These are phyloP conservation scores for Smittia aterrima DNA, from an alignment of 2,888 invertebrate species.

Conservation along the genomic window DNA sequence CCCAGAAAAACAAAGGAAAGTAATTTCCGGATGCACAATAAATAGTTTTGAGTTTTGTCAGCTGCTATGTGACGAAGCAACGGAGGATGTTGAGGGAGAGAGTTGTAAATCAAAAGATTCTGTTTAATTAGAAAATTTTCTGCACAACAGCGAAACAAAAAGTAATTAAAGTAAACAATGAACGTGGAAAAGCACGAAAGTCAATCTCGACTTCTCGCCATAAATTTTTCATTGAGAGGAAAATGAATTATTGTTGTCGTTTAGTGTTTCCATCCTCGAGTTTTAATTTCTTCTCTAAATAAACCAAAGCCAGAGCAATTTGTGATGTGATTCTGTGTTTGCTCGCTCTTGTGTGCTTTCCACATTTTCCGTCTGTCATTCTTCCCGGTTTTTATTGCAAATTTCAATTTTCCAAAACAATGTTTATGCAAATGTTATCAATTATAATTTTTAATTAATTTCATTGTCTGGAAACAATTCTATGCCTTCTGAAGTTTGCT, in stretches of 20 bases:
- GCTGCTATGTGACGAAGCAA: conserved; percentile 8
- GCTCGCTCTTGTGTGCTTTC: neutral
- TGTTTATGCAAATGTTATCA: conserved; percentile 32
- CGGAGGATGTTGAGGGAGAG: neutral
- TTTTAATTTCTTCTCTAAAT: conserved; percentile 5
- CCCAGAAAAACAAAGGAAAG: neutral
- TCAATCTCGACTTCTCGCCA: neutral
- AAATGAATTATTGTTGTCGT: conserved; percentile 12
- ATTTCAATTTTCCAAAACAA: conserved; percentile 14
- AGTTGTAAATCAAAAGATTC: conserved; percentile 18
- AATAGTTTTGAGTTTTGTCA: conserved; percentile 27
- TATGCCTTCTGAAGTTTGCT: neutral
- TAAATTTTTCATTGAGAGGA: conserved; percentile 10
- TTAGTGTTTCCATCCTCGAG: neutral
- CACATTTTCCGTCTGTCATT: conserved; percentile 7
- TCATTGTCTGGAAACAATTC: neutral
- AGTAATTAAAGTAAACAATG: conserved; percentile 8
- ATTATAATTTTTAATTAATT: conserved; percentile 32
- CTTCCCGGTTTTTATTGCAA: neutral
- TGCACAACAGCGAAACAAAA: conserved; percentile 16
- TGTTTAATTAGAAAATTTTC: conserved; percentile 17
- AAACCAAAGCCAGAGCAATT: neutral
- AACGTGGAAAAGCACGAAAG: neutral
- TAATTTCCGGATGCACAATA: conserved; percentile 11
- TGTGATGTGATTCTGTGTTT: neutral